phyloP scores from a whole-genome alignment of 2,888 invertebrate species.

The Cyclophora punctaria region DNA sequence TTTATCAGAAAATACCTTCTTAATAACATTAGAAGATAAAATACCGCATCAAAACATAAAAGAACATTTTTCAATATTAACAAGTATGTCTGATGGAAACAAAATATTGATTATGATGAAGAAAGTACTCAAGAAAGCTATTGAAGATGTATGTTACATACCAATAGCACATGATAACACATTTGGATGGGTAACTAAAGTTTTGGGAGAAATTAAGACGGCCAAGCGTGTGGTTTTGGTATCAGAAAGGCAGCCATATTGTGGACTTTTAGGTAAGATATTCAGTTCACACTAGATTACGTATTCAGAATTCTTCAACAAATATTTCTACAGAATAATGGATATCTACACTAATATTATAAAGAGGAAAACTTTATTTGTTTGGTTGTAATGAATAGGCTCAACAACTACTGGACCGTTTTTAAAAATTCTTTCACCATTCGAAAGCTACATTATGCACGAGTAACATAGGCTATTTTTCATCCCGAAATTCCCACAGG shows the following conservation, averaged over 20 bases:
- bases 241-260: conserved; percentile 35
- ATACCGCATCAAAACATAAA: conserved; percentile 23
- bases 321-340: too few species aligned
- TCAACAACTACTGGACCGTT: too few species aligned
- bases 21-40: conserved; percentile 30
- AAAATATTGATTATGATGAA: conserved; percentile 28
- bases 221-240: conserved; percentile 33
- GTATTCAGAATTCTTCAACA: too few species aligned
- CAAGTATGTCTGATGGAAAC: conserved; percentile 24
- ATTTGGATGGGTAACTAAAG: conserved; percentile 36
- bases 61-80: conserved; percentile 6
- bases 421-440: too few species aligned
- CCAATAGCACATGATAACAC: conserved; percentile 30
- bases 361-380: too few species aligned
- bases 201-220: conserved; percentile 30
- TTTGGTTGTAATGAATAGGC: too few species aligned
- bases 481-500: too few species aligned
- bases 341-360: too few species aligned
- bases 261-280: conserved; percentile 35
- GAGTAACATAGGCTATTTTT: too few species aligned
- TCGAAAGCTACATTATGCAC: too few species aligned
- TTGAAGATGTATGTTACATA: conserved; percentile 21
- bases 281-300: too few species aligned
- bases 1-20: conserved; percentile 25
- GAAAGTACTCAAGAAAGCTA: conserved; percentile 5